Conservation (phyloP, 2,888 invertebrate genomes). For the Caenorhabditis wallacei region DNA sequence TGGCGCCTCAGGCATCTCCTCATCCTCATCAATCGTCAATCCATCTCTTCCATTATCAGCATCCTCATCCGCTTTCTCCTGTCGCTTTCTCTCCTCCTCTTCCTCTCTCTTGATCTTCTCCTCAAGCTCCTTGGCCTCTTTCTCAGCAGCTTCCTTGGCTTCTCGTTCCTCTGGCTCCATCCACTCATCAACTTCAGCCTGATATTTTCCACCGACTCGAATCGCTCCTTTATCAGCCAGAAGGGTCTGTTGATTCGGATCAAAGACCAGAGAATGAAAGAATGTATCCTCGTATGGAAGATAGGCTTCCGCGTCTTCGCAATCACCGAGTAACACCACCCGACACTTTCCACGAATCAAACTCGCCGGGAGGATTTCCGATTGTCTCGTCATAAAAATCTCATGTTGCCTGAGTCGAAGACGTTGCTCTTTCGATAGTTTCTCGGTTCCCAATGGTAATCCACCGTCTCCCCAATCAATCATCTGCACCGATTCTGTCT, state of each 20-base stretch:
- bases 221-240: conserved; percentile 97
- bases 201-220: conserved; percentile 93
- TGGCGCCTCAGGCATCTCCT: conserved; percentile 33
- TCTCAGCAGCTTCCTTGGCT: conserved; percentile 42
- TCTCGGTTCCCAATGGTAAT: conserved; percentile 75
- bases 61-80: conserved; percentile 47
- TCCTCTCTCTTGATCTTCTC: conserved; percentile 57
- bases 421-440: conserved; percentile 67
- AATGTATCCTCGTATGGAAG: conserved; percentile 95
- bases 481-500: conserved; percentile 28
- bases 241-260: conserved; percentile 98
- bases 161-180: conserved; percentile 60
- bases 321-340: conserved; percentile 98
- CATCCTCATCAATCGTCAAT: conserved; percentile 67
- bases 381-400: conserved; percentile 94
- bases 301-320: conserved; percentile 96
- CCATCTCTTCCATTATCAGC: conserved; percentile 31
- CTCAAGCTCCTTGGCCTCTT: conserved; percentile 21
- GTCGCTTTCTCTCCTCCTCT: conserved; percentile 36
- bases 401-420: conserved; percentile 89
- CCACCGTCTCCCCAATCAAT: conserved; percentile 84
- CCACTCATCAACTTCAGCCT: conserved; percentile 86
- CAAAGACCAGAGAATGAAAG: conserved; percentile 99
- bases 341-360: conserved; percentile 98
- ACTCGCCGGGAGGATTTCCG: conserved; percentile 98